Evolutionary conservation across 2,888 invertebrate species (phyloP).

Genomic region (Drosophila nr. medialis): DNA sequence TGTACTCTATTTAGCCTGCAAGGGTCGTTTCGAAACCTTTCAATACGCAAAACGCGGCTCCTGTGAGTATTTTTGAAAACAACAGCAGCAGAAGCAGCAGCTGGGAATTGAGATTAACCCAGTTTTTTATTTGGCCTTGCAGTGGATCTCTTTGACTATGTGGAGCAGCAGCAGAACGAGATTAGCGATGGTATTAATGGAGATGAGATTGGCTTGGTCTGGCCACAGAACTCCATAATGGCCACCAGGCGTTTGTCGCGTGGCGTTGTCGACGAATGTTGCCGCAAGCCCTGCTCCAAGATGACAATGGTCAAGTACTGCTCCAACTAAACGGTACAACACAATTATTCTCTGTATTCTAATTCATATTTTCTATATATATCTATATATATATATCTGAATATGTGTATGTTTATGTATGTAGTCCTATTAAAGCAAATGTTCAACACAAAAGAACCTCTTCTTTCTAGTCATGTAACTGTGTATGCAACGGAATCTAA

Average conservation of each 20-base stretch:
- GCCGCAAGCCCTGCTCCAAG: conserved; percentile 35
- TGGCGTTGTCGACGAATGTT: conserved; percentile 61
- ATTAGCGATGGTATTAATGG: not conserved
- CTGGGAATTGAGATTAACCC: conserved; percentile 11
- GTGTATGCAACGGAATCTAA: not conserved
- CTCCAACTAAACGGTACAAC: conserved; percentile 2
- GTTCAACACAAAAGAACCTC: not conserved
- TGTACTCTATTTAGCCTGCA: conserved; percentile 26
- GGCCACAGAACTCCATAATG: conserved; percentile 29
- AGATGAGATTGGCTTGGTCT: not conserved
- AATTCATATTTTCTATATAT: not conserved
- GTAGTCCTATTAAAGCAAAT: conserved; percentile 14
- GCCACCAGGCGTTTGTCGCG: conserved; percentile 43
- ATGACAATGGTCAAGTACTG: conserved; percentile 30
- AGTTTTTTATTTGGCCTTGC: conserved; percentile 26
- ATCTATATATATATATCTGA: not conserved
- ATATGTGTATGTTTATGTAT: not conserved
- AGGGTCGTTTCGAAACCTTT: conserved; percentile 26
- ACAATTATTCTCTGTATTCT: not conserved
- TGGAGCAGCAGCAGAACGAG: conserved; percentile 45
- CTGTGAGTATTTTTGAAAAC: conserved; percentile 37
- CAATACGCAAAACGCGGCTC: conserved; percentile 37
- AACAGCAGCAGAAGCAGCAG: conserved; percentile 2
- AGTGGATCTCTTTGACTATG: conserved; percentile 59
- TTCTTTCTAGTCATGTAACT: not conserved